Conservation (phyloP, 2,113 vertebrate genomes). For the Sinocyclocheilus grahami region DNA sequence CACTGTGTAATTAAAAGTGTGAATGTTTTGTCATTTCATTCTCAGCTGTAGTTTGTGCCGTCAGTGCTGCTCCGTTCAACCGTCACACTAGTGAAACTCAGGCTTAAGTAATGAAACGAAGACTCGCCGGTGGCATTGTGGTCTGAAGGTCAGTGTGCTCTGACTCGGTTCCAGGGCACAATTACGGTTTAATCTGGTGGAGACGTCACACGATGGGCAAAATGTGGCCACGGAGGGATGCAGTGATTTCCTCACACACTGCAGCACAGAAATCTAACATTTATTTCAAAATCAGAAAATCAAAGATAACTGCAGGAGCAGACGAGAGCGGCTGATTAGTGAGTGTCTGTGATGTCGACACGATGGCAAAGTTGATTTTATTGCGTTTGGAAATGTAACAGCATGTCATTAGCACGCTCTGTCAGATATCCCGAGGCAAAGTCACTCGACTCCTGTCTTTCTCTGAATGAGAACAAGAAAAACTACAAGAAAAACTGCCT, state of each 20-base stretch:
- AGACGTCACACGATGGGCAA: background rate
- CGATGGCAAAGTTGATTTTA: constrained; percentile 33
- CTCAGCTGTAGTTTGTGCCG: background rate
- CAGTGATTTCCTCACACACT: background rate
- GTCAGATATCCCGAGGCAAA: constrained; percentile 37
- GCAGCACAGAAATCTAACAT: background rate
- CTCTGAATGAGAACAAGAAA: background rate
- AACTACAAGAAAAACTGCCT: background rate
- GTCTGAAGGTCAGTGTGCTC: constrained; percentile 42
- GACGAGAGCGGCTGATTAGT: constrained; percentile 16
- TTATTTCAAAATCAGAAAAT: constrained; percentile 1
- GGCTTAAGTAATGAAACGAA: background rate
- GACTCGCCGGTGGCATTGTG: background rate
- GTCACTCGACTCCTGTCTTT: constrained; percentile 13
- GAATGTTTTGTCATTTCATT: background rate
- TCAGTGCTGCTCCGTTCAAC: background rate
- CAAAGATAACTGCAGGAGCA: background rate
- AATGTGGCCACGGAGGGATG: background rate
- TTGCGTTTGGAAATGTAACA: constrained; percentile 40
- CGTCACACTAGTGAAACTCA: background rate
- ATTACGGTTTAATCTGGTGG: constrained; percentile 37
- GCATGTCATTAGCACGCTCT: constrained; percentile 35
- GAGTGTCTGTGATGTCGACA: constrained; percentile 10
- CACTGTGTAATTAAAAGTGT: background rate
- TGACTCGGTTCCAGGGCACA: constrained; percentile 35